Percentiles rank a stretch among this genome's conserved stretches.
Conservation (phyloP, 35 echinoderm and acorn worm species). For the Ophiothrix spiculata region DNA sequence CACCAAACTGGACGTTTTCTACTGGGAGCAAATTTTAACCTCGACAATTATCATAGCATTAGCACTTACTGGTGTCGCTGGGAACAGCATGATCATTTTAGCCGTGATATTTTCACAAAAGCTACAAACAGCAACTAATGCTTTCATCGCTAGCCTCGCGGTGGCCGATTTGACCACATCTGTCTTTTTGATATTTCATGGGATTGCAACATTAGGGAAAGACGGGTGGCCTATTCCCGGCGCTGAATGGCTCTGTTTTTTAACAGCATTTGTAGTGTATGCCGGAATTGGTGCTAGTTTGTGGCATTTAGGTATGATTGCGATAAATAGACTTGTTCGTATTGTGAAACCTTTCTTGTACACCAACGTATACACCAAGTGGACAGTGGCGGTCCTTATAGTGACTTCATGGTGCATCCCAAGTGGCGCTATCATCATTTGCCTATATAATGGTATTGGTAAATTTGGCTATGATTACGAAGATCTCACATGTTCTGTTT, state of each 20-base stretch:
- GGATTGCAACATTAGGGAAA: not conserved
- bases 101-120: slow-evolving; percentile 35
- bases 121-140: slow-evolving; percentile 55
- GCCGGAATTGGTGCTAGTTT: not conserved
- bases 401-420: not conserved
- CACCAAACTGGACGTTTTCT: not conserved
- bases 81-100: slow-evolving; percentile 11
- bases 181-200: not conserved
- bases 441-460: not conserved
- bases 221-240: not conserved
- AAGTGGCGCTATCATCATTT: not conserved
- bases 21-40: not conserved
- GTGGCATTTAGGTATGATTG: not conserved
- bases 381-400: not conserved
- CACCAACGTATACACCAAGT: not conserved
- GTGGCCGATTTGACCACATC: slow-evolving; percentile 28
- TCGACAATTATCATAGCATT: not conserved
- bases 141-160: slow-evolving; percentile 34
- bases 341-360: not conserved
- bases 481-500: not conserved
- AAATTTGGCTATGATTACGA: not conserved
- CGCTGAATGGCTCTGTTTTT: not conserved
- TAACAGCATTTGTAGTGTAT: not conserved
- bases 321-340: not conserved
- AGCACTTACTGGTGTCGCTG: not conserved